A percentile compares a stretch with the other conserved stretches of the same genome.
Conservation (phyloP, 2,113 vertebrate genomes). For the Platichthys flesus region DNA sequence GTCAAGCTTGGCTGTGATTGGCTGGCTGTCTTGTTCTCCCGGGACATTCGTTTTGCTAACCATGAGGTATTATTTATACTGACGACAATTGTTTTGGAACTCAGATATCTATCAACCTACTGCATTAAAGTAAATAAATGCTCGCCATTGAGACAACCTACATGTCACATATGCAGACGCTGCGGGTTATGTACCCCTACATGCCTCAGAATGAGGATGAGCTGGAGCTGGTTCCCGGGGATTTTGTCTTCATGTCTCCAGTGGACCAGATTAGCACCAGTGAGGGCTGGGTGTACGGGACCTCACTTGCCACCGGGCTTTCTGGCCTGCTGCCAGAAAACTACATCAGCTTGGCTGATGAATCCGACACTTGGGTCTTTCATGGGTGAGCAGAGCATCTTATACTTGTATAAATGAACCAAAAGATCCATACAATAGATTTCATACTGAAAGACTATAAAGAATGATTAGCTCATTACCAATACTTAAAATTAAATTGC, state of each 20-base stretch:
- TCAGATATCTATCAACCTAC: not conserved
- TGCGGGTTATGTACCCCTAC: constrained; percentile 95
- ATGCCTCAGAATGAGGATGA: constrained; percentile 93
- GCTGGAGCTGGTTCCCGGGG: constrained; percentile 92
- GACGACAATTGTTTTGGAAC: not conserved
- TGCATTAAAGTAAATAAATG: not conserved
- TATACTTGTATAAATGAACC: not conserved
- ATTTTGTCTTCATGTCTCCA: constrained; percentile 94
- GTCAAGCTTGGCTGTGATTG: constrained; percentile 90
- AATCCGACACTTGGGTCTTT: constrained; percentile 94
- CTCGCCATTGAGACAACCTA: not conserved
- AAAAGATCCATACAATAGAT: not conserved
- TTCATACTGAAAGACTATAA: not conserved
- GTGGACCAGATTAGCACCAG: constrained; percentile 92
- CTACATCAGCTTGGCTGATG: constrained; percentile 91
- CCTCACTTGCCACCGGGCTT: constrained; percentile 89
- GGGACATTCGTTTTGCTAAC: constrained; percentile 94
- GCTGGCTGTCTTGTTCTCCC: constrained; percentile 92
- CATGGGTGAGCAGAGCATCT: constrained; percentile 85
- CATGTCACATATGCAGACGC: constrained; percentile 80
- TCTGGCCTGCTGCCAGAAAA: constrained; percentile 95
- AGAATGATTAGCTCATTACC: not conserved
- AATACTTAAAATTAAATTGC: not conserved
- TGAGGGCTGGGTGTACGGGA: constrained; percentile 94
- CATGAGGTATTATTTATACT: constrained; percentile 80